phyloP scores from a whole-genome alignment of 2,888 invertebrate species.

The Trachelus tabidus region DNA sequence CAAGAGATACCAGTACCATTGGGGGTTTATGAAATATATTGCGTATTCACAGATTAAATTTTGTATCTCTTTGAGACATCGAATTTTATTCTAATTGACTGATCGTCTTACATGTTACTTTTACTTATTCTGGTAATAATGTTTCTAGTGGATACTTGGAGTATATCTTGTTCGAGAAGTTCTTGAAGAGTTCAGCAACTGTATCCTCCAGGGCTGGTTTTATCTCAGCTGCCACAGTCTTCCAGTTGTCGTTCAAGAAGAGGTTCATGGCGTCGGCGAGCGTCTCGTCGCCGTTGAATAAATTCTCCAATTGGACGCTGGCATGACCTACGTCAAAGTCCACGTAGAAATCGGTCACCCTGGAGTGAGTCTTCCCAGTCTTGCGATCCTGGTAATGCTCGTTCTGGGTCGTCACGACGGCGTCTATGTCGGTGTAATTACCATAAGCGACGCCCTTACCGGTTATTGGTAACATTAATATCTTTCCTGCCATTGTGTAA shows the following conservation, averaged over 20 bases:
- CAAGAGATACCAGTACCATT: background rate
- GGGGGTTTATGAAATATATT: background rate
- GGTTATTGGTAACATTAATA: slow-evolving; percentile 79
- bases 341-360: slow-evolving; percentile 74
- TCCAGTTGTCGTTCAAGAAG: slow-evolving; percentile 84
- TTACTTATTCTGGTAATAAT: slow-evolving; percentile 66
- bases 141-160: slow-evolving; percentile 71
- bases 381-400: slow-evolving; percentile 67
- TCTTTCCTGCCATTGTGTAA: slow-evolving; percentile 76
- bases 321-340: slow-evolving; percentile 76
- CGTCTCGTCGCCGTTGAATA: slow-evolving; percentile 76
- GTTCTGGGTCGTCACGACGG: slow-evolving; percentile 72
- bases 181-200: slow-evolving; percentile 70
- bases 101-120: background rate
- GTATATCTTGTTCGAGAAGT: slow-evolving; percentile 72
- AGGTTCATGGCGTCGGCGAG: slow-evolving; percentile 78
- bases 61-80: slow-evolving; percentile 38
- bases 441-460: slow-evolving; percentile 76
- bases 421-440: slow-evolving; percentile 78
- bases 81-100: slow-evolving; percentile 11
- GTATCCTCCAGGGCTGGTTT: slow-evolving; percentile 77
- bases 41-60: background rate
- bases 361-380: slow-evolving; percentile 65
- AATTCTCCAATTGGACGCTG: slow-evolving; percentile 74
- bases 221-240: slow-evolving; percentile 76